Evolutionary conservation across 2,113 vertebrate species (phyloP).

Genomic region (Ariopsis seemanni): DNA sequence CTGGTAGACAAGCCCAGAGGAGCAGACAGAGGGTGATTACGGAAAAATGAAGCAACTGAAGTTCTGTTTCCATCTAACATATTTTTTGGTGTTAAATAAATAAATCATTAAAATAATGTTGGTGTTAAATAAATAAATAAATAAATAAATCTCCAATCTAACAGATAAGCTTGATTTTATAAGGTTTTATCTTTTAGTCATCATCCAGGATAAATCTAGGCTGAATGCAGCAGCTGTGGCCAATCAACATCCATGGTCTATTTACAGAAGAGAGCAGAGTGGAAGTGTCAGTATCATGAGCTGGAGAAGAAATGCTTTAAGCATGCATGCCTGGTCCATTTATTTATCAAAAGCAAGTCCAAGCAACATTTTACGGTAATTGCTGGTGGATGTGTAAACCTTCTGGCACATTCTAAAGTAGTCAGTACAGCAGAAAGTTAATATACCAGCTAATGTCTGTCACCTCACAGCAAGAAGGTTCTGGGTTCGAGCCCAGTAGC

Average conservation of each 20-base stretch:
- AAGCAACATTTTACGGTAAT: not conserved
- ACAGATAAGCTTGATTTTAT: not conserved
- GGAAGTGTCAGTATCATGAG: not conserved
- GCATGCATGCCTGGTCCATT: not conserved
- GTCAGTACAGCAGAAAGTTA: not conserved
- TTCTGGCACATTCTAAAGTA: not conserved
- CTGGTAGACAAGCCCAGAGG: not conserved
- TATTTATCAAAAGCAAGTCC: not conserved
- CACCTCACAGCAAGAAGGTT: no score
- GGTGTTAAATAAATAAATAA: no score
- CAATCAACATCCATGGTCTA: not conserved
- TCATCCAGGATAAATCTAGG: not conserved
- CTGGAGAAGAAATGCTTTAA: not conserved
- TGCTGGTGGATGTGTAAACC: not conserved
- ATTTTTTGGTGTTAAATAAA: not conserved
- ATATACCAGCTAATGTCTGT: no score
- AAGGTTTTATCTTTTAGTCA: not conserved
- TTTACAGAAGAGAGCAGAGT: not conserved
- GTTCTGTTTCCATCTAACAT: not conserved
- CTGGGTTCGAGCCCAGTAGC: no score
- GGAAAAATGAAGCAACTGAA: not conserved
- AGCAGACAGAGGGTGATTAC: not conserved
- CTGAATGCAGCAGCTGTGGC: not conserved
- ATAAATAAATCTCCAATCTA: not conserved
- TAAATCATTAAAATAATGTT: no score